Conservation (phyloP, 1,140 invertebrate species). For the Anoplolepis gracilipes region DNA sequence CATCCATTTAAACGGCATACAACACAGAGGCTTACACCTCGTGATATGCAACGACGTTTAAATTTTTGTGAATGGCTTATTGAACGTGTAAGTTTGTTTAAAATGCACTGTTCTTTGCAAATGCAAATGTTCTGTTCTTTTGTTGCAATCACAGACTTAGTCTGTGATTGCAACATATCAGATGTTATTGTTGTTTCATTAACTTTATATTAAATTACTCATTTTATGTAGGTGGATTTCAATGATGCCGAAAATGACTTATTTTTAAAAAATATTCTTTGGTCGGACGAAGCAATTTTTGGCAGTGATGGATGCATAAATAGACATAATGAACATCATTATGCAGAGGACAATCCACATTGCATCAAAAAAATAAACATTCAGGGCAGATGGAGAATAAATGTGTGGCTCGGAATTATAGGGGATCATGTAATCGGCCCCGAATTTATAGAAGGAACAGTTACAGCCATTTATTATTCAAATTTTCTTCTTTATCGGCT, state of each 20-base stretch:
- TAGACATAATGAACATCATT: not conserved
- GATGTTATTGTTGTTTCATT: no score
- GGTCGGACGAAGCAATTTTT: not conserved
- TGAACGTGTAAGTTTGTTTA: not conserved
- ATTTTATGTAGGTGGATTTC: not conserved
- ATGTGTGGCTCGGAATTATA: not conserved
- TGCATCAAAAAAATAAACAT: not conserved
- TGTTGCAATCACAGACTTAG: no score
- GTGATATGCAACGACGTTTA: not conserved
- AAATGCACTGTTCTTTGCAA: no score
- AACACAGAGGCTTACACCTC: not conserved
- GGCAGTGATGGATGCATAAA: not conserved
- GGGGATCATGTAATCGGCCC: not conserved
- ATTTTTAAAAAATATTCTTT: constrained; percentile 1
- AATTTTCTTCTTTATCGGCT: not conserved
- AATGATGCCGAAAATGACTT: not conserved
- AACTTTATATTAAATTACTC: no score
- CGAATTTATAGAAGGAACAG: not conserved
- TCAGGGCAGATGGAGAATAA: not conserved
- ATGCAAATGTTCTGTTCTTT: not conserved
- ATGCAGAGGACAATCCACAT: constrained; percentile 8
- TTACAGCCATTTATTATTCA: not conserved
- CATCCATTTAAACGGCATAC: not conserved
- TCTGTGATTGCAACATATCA: not conserved
- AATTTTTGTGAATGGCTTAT: not conserved